Base-by-base conservation (phyloP, 2,888 invertebrate genomes). In the Dermolepida albohirtum region DNA sequence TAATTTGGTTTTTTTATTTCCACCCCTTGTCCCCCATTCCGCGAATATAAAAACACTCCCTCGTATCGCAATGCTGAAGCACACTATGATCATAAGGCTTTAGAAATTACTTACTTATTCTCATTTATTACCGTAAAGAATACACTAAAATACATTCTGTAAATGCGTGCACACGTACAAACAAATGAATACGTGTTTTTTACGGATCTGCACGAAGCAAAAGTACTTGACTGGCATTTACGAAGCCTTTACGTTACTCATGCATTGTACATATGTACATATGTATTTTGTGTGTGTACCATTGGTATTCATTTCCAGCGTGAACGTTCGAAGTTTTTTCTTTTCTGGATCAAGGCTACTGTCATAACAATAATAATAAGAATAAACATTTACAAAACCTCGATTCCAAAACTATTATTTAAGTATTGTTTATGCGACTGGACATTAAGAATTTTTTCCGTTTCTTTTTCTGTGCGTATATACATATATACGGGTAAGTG, bases 311-410 rank as follows among this genome's bases (percentile, higher is more conserved):
- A 55, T 41, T 10, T 22, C 16, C 40, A 55, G 6, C 17, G 41
- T 17, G 6, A 2, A 34, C 17, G 22, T 44, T 57, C 57, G 12
- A 12, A 57, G 16, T 29, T 44, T 22, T n/a, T n/a, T n/a, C 27
- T 44, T 43, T 43, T 29, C 44, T 16, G 59, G 29, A 47, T 47
- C 43, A 59, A 59, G 59, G 59, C 41, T 17, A 10, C 44, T 47
- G 29, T 44, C 59, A 29, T 12, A 47, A 29, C 41, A 47, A 47
- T 47, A 59, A 44, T 59, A 59, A 59, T 29, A 44, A 44, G 22
- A 44, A 29, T 59, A 59, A 59, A 59, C 59, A 47, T 59, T 59
- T 59, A 59, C 47, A 59, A 29, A 47, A 47, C 29, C 29, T 47
- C 44, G 27, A 29, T 59, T 41, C 34, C 12, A 5, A 16, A 29